Base-by-base conservation (phyloP, 2,888 invertebrate genomes). In the Ophonus ardosiacus region DNA sequence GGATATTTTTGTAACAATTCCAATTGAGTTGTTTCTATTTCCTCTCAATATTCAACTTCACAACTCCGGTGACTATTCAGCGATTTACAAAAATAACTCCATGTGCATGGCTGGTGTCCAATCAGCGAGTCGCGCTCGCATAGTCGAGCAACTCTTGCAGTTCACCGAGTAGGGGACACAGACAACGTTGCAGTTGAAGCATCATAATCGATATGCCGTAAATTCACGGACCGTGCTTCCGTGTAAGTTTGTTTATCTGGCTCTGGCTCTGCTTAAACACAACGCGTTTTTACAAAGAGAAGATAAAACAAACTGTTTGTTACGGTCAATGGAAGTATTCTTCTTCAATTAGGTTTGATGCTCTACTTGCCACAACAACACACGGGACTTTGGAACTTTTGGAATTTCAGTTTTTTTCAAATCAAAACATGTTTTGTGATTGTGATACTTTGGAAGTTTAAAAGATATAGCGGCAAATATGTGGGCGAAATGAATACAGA, bases 241-340 rank as follows among this genome's bases (percentile, higher is more conserved):
- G 71, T 74, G 43, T 43, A 74, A 78, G 78, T 78, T 78, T 78
- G 78, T 78, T 78, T 78, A 74, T 74, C 71, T 74, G 71, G 10
- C 18, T 63, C 7, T 1, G 15, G 2, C 40, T 74, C n/a, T 74
- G 71, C 43, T 74, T 74, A 43, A 74, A 74, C 71, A 15, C 8
- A 74, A 74, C 21, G 56, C 59, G 76, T 76, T 51, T 76, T 78
- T 38, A 56, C 56, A 13, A 51, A 18, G 10, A 18, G 10, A 51
- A 56, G 56, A 18, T 59, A 57, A 0, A 18, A 17, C 71, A 31
- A 31, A 43, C 24, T 40, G 40, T 74, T 18, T 13, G 24, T 40
- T 43, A 51, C 21, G 56, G 57, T 57, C 56, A 17, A 7, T 71
- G 15, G 13, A 31, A 5, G 7, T 51, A 76, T 78, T 78, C 59